Percentiles rank a stretch among this genome's conserved stretches.
Conservation (phyloP, 2,113 vertebrate species). For the Peromyscus californicus region DNA sequence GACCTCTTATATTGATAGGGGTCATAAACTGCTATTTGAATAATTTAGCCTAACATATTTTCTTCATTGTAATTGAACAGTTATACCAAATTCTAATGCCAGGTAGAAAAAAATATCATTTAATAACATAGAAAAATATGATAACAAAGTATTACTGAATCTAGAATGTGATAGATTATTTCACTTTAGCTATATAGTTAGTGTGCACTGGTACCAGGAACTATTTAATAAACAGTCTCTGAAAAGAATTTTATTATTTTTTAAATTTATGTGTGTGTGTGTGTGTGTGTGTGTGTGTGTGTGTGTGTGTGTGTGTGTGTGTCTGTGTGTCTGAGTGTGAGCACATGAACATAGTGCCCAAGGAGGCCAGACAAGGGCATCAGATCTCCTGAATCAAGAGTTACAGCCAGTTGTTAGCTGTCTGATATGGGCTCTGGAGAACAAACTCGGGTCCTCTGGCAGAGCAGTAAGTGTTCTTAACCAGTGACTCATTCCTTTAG, state of each 20-base stretch:
- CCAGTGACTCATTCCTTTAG: neutral
- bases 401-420: neutral
- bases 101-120: neutral
- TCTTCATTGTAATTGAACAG: neutral
- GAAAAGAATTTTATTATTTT: neutral
- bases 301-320: neutral
- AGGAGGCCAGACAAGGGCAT: neutral
- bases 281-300: neutral
- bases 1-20: neutral
- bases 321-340: neutral
- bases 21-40: slow-evolving; percentile 10
- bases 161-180: neutral
- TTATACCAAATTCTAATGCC: neutral
- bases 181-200: neutral
- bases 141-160: neutral
- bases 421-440: neutral
- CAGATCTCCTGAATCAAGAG: neutral
- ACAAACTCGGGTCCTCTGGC: neutral
- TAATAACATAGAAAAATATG: neutral
- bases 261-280: neutral
- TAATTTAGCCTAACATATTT: neutral
- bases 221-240: neutral
- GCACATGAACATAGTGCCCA: neutral
- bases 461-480: neutral
- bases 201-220: neutral